These are phyloP conservation scores for Eulemur albifrons DNA, from an alignment of 2,797 vertebrate genomes.

Conservation along the genomic window DNA sequence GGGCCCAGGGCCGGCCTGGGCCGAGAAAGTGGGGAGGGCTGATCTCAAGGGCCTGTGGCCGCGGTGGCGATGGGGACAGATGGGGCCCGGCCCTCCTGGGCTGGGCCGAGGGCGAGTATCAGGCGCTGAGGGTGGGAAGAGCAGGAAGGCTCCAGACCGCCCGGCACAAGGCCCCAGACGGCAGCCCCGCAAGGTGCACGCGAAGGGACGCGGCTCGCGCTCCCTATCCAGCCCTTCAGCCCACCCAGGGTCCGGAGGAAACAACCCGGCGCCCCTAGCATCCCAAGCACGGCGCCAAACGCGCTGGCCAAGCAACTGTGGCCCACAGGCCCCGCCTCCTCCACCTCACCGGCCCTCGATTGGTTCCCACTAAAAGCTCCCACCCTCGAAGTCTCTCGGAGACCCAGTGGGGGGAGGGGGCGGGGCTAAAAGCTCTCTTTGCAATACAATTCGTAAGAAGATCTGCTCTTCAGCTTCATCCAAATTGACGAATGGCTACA, in stretches of 20 bases:
- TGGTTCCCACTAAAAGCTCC: constrained; percentile 37
- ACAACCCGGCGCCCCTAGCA: accelerated
- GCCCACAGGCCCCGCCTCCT: neutral
- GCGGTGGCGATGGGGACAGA: neutral
- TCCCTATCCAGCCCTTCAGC: neutral
- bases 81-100: neutral
- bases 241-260: accelerated
- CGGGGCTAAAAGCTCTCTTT: neutral
- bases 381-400: neutral
- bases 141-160: neutral
- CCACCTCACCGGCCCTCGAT: neutral
- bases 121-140: neutral
- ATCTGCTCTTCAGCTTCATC: neutral
- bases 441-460: neutral
- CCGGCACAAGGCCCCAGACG: neutral
- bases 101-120: neutral
- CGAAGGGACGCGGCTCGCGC: neutral
- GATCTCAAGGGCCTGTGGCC: neutral
- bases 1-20: neutral
- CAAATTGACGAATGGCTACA: neutral
- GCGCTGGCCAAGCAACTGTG: accelerated
- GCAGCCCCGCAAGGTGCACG: neutral
- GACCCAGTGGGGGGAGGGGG: constrained; percentile 28
- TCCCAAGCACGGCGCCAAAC: accelerated
- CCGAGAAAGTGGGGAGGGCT: neutral